Conservation (phyloP, 2,888 invertebrate genomes). For the Zaprionus obscuricornis region DNA sequence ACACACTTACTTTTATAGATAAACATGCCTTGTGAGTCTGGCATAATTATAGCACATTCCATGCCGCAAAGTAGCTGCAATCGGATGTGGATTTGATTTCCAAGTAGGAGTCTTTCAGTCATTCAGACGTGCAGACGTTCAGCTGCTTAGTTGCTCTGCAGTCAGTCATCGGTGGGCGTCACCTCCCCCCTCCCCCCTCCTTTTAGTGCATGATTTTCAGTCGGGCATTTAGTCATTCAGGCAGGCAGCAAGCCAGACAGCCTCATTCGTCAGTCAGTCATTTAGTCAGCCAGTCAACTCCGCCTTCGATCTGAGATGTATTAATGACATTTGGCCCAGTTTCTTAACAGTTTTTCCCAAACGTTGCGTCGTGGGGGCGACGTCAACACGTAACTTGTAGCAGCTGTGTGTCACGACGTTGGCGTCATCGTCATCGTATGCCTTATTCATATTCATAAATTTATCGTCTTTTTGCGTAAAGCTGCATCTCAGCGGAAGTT, state of each 20-base stretch:
- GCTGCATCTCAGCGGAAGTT: conserved; percentile 65
- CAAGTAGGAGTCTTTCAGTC: conserved; percentile 48
- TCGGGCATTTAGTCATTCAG: too few relatives aligned
- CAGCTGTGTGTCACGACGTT: conserved; percentile 47
- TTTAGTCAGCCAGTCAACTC: conserved; percentile 1
- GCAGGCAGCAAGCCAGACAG: too few relatives aligned
- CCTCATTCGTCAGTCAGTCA: too few relatives aligned
- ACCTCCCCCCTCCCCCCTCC: conserved; percentile 1
- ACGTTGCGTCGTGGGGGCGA: conserved; percentile 46
- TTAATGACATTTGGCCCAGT: conserved; percentile 77
- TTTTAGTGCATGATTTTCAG: conserved; percentile 38
- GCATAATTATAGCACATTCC: conserved; percentile 75
- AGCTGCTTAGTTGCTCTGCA: conserved; percentile 19
- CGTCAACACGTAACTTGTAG: conserved; percentile 32
- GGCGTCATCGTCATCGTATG: conserved; percentile 28
- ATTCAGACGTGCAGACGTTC: too few relatives aligned
- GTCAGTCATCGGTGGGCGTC: conserved; percentile 54
- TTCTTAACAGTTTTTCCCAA: conserved; percentile 43
- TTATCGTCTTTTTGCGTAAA: conserved; percentile 68
- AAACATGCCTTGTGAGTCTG: conserved; percentile 33
- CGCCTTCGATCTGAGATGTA: conserved; percentile 66
- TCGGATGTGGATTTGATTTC: conserved; percentile 61
- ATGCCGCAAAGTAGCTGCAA: conserved; percentile 65
- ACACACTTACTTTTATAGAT: neutral
- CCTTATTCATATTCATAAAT: conserved; percentile 77